Conservation (phyloP, 2,888 invertebrate genomes). For the Ptychoptera contaminata region DNA sequence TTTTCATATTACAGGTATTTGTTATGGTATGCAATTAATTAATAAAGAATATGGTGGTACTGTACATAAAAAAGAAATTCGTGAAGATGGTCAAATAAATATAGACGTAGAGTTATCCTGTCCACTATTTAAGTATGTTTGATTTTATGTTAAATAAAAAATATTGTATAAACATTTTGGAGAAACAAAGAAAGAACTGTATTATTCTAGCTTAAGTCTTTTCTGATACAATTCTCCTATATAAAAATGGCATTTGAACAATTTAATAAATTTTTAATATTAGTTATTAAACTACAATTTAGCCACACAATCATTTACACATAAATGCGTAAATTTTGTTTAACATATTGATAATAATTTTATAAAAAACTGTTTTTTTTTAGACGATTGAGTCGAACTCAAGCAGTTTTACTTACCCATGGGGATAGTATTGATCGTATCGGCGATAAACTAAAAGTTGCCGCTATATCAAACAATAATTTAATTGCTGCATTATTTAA, state of each 20-base stretch:
- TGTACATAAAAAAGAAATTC: conserved; percentile 66
- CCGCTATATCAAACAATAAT: conserved; percentile 64
- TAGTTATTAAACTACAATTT: conserved; percentile 25
- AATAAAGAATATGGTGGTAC: conserved; percentile 95
- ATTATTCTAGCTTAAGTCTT: conserved; percentile 10
- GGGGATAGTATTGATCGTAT: conserved; percentile 91
- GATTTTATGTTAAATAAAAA: neutral
- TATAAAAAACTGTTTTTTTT: conserved; percentile 15
- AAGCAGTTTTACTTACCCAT: conserved; percentile 88
- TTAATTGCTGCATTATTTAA: conserved; percentile 81
- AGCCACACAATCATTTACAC: conserved; percentile 16
- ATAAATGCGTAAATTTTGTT: conserved; percentile 4
- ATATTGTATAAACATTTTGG: neutral
- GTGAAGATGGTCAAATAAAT: conserved; percentile 89
- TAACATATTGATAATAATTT: conserved; percentile 1
- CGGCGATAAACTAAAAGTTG: conserved; percentile 73
- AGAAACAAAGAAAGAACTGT: conserved; percentile 9
- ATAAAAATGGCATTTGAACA: conserved; percentile 26
- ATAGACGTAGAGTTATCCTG: conserved; percentile 80
- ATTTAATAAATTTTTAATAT: conserved; percentile 15
- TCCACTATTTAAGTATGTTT: conserved; percentile 77
- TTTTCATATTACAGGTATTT: conserved; percentile 65
- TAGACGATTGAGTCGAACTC: conserved; percentile 74
- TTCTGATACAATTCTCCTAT: conserved; percentile 29
- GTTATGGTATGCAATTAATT: conserved; percentile 99